These are phyloP conservation scores for Petrocephalus sullivani DNA, from an alignment of 2,797 vertebrate species.

Conservation along the genomic window DNA sequence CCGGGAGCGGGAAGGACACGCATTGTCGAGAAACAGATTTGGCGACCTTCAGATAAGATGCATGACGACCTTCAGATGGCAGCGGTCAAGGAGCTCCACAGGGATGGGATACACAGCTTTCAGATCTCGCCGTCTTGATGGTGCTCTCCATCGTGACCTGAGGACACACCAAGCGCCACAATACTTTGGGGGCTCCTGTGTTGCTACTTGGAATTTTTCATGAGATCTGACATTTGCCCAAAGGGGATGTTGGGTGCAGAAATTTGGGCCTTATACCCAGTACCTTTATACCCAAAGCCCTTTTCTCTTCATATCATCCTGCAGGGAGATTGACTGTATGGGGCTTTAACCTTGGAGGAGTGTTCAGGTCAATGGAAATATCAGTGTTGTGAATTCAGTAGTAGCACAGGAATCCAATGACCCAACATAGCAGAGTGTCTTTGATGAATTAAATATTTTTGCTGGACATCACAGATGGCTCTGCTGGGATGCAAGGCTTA, in stretches of 20 bases:
- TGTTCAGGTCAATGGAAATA: background rate
- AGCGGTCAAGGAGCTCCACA: background rate
- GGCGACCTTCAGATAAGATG: constrained; percentile 25
- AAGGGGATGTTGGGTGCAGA: constrained; percentile 26
- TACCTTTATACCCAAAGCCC: background rate
- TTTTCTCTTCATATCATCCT: background rate
- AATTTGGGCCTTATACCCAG: background rate
- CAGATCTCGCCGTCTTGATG: constrained; percentile 12
- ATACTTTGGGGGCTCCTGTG: constrained; percentile 51
- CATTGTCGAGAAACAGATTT: constrained; percentile 42
- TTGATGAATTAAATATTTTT: background rate
- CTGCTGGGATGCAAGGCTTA: background rate
- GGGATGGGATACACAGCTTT: background rate
- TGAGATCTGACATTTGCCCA: constrained; percentile 50
- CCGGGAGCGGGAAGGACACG: constrained; percentile 44
- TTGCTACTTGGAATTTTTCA: constrained; percentile 44
- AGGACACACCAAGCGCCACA: constrained; percentile 47
- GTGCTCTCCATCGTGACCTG: constrained; percentile 52
- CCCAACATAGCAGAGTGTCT: background rate
- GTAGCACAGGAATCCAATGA: background rate
- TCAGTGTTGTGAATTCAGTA: background rate
- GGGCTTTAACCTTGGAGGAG: background rate
- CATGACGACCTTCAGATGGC: background rate
- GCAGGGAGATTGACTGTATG: background rate
- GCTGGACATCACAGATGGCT: background rate